Evolutionary conservation across 2,113 vertebrate genomes (phyloP).

Genomic region (Morone chrysops): DNA sequence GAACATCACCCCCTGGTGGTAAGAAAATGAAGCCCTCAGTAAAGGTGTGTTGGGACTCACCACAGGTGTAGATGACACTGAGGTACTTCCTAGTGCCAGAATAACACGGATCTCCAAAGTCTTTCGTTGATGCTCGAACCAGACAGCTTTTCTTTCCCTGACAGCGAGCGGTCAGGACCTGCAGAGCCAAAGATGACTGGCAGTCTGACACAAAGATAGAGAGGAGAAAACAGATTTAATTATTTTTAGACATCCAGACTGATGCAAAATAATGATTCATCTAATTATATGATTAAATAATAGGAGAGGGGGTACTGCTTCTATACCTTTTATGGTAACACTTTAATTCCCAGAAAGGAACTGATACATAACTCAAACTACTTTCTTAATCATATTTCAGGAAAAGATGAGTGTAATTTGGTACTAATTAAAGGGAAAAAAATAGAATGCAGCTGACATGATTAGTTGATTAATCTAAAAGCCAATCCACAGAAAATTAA

Average conservation of each 20-base stretch:
- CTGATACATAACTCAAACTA: not conserved
- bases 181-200: conserved; percentile 86
- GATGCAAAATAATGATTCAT: not conserved
- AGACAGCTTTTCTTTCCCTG: conserved; percentile 90
- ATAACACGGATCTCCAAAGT: conserved; percentile 93
- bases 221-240: not conserved
- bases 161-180: conserved; percentile 88
- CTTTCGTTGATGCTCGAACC: conserved; percentile 87
- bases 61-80: conserved; percentile 92
- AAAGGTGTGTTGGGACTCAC: conserved; percentile 76
- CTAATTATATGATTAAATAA: not conserved
- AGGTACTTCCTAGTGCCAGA: conserved; percentile 91
- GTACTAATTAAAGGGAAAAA: not conserved
- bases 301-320: not conserved
- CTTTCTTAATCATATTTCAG: not conserved
- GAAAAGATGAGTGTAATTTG: not conserved
- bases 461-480: not conserved
- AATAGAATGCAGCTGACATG: not conserved
- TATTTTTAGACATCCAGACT: not conserved
- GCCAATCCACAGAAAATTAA: not conserved
- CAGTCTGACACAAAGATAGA: conserved; percentile 83
- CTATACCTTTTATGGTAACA: not conserved
- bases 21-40: not conserved
- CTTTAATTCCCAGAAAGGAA: not conserved
- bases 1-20: conserved; percentile 72